Base-by-base conservation (phyloP, 2,888 invertebrate genomes). In the Saturnia japonica region DNA sequence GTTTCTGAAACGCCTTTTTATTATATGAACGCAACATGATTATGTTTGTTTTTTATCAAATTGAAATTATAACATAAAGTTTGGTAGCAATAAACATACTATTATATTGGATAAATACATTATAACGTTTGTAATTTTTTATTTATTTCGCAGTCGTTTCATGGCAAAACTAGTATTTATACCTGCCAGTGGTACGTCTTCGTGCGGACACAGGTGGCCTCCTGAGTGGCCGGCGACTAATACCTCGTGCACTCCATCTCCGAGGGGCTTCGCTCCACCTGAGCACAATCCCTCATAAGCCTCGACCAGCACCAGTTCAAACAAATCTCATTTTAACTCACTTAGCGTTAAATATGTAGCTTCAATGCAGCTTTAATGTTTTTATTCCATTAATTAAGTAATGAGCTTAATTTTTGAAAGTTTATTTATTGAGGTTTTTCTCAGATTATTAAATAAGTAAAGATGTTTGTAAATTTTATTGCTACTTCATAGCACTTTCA, bases 161-260 rank as follows among this genome's bases (percentile, higher is more conserved):
- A 60, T 60, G 16, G 14, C 28, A 25, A 28, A 60, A 60, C 14
- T 28, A 14, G 25, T 28, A 0, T 57, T 22, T 78, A 77, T 94
- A 95, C 95, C 95, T 96, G 90, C 95, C 95, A 76, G 95, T 95
- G 68, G 95, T 95, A 80, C 95, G 90, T 84, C 95, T 91, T 69
- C 95, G 86, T 69, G 92, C 95, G 73, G 95, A 94, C 71, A 95
- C 90, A 34, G 95, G 95, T 73, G 92, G 85, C 76, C 95, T 91
- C 72, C 95, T 87, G 28, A 95, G 87, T 43, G 95, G 94, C 73
- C 95, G 84, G 11, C 93, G 84, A 1, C 88, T 73, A 3, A 93
- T 91, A 1, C 94, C 94, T 9, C 94, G 84, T 16, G 94, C 94
- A 74, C 94, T 94, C 91, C 94, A 93, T 19, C 94, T 83, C 14